Evolutionary conservation across 2,113 vertebrate species (phyloP), one percentile per base, ranked within the genome.

Genomic region (Saguinus midas): DNA sequence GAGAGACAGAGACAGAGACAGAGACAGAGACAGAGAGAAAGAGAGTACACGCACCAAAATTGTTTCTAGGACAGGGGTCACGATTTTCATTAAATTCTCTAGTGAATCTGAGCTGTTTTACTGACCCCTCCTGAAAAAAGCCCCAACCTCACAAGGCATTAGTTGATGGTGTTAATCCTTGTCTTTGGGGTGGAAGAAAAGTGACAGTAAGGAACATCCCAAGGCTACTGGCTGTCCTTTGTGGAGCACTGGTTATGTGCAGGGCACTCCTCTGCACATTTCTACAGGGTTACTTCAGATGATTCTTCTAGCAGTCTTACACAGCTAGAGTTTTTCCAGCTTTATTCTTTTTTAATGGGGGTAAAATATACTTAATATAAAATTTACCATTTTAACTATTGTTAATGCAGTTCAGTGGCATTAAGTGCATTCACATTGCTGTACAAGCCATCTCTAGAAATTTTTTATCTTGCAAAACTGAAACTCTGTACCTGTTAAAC

Each of bases 241-340:
- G 14, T 1, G 3, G 52, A 50, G 1, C 8, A 0, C 25, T n/a
- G 8, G 2, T 12, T 52, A 4, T 32, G 3, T 32, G 29, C 23
- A 75, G 52, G 40, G 23, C 48, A 70, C 48, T 52, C 32, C 9
- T 72, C 50, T 61, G 35, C 9, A 3, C 8, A 35, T 50, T 40
- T 37, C 76, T 8, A 20, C 35, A 4, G 50, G 17, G 11, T 55
- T 16, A 20, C 14, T 50, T 50, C 40, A 37, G 29, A 21, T 57
- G 12, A 68, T 37, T 90, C 66, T 43, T 72, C 32, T n/a, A 82
- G 57, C 4, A 40, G 5, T 10, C 29, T 52, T 25, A 23, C 57
- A 29, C 7, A 43, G 14, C 18, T 45, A 18, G 12, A 3, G 7
- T 4, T 29, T 66, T 72, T 64, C 50, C 72, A 91, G 75, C 43